These are phyloP conservation scores for Morbakka virulenta DNA, from an alignment of 30 jellyfish, hydroid and myxozoan genomes.

Conservation along the genomic window DNA sequence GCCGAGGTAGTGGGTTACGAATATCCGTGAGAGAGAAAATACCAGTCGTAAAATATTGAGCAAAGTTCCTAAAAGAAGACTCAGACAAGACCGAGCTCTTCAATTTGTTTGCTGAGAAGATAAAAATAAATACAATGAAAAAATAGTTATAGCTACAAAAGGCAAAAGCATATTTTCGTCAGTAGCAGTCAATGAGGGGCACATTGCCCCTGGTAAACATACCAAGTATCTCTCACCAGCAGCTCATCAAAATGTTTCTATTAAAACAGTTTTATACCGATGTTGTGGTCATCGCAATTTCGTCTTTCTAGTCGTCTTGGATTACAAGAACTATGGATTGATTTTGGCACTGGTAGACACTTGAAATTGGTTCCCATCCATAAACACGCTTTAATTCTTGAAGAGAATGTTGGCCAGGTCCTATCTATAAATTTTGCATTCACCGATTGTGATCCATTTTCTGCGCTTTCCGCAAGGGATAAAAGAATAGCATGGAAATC, in stretches of 20 bases:
- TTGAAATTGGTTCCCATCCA: background rate
- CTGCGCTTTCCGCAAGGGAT: too few relatives aligned
- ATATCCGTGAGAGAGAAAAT: background rate
- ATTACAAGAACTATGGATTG: background rate
- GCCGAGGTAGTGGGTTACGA: slow-evolving; percentile 48
- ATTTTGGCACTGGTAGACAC: background rate
- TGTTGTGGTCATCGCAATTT: slow-evolving; percentile 41
- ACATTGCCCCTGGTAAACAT: slow-evolving; percentile 13
- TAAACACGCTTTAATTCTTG: background rate
- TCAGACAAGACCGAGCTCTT: slow-evolving; percentile 61
- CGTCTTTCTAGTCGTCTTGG: background rate
- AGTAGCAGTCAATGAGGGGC: background rate
- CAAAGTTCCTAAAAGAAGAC: slow-evolving; percentile 45
- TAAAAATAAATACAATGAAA: background rate
- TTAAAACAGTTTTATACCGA: slow-evolving; percentile 37
- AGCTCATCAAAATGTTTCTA: slow-evolving; percentile 1
- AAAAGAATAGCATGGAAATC: too few relatives aligned
- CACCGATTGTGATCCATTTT: too few relatives aligned
- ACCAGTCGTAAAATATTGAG: slow-evolving; percentile 38
- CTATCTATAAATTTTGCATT: background rate
- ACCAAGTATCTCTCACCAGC: background rate
- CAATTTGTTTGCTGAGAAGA: slow-evolving; percentile 25
- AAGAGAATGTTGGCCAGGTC: background rate
- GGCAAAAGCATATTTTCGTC: background rate
- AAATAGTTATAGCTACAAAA: slow-evolving; percentile 18